A percentile compares a stretch with the other conserved stretches of the same genome.
Evolutionary conservation across 2,113 vertebrate genomes (phyloP).

Genomic region (Murina feae): DNA sequence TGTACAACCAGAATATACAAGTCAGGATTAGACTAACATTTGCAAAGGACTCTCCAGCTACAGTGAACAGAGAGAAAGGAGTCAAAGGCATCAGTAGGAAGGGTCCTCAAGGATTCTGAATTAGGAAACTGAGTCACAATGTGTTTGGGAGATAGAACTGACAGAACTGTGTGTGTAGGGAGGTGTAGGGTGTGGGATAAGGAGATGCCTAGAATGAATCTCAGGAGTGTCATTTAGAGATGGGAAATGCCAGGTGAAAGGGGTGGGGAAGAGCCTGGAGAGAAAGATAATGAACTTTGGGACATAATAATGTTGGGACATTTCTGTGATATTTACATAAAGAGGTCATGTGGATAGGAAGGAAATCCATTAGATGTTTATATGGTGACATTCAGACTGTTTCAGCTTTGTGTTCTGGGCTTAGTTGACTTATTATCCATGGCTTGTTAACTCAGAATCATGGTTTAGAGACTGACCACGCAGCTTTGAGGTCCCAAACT

Average conservation of each 20-base stretch:
- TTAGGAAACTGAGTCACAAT: neutral
- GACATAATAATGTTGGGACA: neutral
- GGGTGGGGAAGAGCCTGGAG: neutral
- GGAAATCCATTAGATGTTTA: neutral
- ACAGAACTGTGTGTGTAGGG: neutral
- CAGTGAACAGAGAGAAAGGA: neutral
- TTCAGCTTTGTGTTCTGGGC: neutral
- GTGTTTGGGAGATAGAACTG: neutral
- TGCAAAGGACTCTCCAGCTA: neutral
- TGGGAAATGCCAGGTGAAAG: neutral
- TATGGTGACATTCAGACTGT: neutral
- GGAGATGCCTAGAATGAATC: neutral
- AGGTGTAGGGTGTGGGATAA: neutral
- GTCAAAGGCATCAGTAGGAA: neutral
- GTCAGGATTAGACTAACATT: neutral
- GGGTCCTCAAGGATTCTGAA: neutral
- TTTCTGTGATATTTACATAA: neutral
- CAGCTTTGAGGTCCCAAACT: neutral
- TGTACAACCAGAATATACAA: neutral
- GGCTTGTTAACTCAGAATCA: neutral
- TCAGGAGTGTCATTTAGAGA: neutral
- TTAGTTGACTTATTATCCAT: neutral
- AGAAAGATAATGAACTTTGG: neutral
- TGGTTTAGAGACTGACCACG: neutral
- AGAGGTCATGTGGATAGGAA: neutral